phyloP scores from a whole-genome alignment of 2,797 vertebrate genomes.

The Meda fulgida region DNA sequence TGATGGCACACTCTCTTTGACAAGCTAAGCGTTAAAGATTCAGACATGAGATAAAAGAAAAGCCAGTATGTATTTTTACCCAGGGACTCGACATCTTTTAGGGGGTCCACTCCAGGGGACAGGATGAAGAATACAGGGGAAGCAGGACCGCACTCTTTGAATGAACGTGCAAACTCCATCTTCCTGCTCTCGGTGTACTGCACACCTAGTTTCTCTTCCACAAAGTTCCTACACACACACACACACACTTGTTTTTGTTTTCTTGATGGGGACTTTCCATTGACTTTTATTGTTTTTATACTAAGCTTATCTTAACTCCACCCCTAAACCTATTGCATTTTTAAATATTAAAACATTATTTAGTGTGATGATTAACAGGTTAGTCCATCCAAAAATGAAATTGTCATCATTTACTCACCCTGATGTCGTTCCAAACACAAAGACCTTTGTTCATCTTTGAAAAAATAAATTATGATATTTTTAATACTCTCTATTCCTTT shows the following conservation, averaged over 20 bases:
- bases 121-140: slow-evolving; percentile 79
- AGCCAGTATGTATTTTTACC: slow-evolving; percentile 61
- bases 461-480: no score
- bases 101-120: slow-evolving; percentile 76
- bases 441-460: no score
- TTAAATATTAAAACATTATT: neutral
- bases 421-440: no score
- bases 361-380: neutral
- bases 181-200: slow-evolving; percentile 81
- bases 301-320: neutral
- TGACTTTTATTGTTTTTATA: neutral
- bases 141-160: slow-evolving; percentile 76
- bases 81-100: slow-evolving; percentile 77
- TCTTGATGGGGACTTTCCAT: neutral
- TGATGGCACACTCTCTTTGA: neutral
- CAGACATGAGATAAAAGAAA: no score
- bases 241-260: neutral
- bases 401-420: neutral
- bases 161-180: slow-evolving; percentile 80
- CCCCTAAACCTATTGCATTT: neutral
- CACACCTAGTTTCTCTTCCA: slow-evolving; percentile 79
- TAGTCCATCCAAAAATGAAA: neutral
- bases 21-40: neutral
- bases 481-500: no score
- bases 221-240: slow-evolving; percentile 76